Evolutionary conservation across 2,888 invertebrate species (phyloP), one percentile per base, ranked within the genome.

Genomic region (Cremastinae sp.): DNA sequence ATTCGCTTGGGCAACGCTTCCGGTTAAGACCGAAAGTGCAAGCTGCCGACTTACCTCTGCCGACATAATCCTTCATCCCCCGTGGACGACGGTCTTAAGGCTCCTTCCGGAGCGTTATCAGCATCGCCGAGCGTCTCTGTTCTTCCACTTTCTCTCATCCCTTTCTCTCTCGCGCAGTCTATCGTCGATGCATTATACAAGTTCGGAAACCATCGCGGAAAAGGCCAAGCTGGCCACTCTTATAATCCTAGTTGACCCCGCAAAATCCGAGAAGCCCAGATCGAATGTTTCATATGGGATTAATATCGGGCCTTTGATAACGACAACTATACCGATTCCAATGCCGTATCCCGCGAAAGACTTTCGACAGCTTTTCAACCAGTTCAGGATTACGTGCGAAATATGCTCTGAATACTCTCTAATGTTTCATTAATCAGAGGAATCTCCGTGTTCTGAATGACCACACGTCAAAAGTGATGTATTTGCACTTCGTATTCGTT

Each of bases 201-300:
- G 61, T 61, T 45, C 53, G 51, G 58, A 73, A 12, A 59, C 47
- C 45, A 39, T 49, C 47, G 16, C 3, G 73, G 28, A 35, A 59
- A 64, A 64, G 62, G 72, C 41, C 62, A 72, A 53, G 58, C 53
- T 58, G 49, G 68, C 58, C 59, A 59, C 69, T 59, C 77, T 66
- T 66, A 74, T 81, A 83, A 84, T 84, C 81, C 79, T 69, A 59
- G 68, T 37, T 72, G 70, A 62, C 68, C 37, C 64, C 73, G 80
- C 79, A 83, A 81, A 78, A 81, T 82, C 82, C 80, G 72, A 77
- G 80, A 78, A 81, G 75, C 66, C 76, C 65, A 65, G 75, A 78
- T 78, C 81, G 80, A 82, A 81, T 80, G 81, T 83, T 83, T 83
- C 84, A 79, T 80, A 79, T 83, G 76, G 83, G 83, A 82, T 83